phyloP scores from a whole-genome alignment of 2,888 invertebrate species.

The Caenorhabditis auriculariae region DNA sequence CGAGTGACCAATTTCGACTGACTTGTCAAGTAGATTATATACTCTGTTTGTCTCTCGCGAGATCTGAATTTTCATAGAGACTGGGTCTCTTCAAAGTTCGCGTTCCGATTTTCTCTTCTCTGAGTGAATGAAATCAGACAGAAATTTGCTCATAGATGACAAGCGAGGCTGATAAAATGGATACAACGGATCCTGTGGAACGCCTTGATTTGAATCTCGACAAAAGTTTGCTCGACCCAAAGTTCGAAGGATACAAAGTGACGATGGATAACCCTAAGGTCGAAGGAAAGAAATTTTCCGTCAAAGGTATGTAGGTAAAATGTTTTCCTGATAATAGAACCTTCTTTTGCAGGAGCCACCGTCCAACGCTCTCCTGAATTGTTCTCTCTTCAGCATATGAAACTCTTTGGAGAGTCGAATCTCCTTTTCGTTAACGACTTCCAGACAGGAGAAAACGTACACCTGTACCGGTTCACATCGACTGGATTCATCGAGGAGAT shows the following conservation, averaged over 20 bases:
- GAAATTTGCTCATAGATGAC: no score
- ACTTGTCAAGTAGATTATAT: no score
- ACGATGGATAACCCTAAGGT: conserved; percentile 18
- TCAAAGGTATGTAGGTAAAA: conserved; percentile 3
- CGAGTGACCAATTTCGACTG: no score
- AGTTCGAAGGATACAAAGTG: conserved; percentile 40
- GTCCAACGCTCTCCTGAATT: background rate
- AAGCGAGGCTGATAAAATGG: no score
- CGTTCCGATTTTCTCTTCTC: no score
- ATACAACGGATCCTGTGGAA: no score
- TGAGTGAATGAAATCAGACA: no score
- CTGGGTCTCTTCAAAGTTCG: no score
- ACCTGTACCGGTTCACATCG: conserved; percentile 14
- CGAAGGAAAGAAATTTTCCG: conserved; percentile 4
- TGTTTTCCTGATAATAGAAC: background rate
- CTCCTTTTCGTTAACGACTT: conserved; percentile 10
- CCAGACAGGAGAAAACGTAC: conserved; percentile 1
- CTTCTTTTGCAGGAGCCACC: background rate
- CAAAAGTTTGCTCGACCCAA: conserved; percentile 25
- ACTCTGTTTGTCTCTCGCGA: no score
- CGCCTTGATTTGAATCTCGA: conserved; percentile 12
- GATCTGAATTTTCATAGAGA: no score
- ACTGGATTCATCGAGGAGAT: conserved; percentile 13
- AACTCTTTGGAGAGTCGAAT: conserved; percentile 25
- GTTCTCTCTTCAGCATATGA: conserved; percentile 27